Evolutionary conservation across 2,888 invertebrate genomes (phyloP), one percentile per base, ranked within the genome.

Genomic region (Amphipyra tragopoginis): DNA sequence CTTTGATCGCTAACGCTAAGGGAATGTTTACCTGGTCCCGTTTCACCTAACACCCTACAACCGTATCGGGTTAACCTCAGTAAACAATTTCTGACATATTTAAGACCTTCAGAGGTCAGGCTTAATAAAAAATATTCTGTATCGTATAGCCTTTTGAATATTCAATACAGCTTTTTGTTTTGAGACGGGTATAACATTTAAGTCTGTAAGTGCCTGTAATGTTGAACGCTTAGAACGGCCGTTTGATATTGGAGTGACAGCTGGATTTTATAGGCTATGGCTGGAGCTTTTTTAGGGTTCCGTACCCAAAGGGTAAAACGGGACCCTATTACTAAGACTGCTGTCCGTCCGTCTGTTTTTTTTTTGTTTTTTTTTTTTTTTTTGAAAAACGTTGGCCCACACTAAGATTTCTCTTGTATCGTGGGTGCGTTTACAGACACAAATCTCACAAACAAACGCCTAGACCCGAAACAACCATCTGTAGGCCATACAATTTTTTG

Each of bases 1-100:
- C 81, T 85, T 85, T 85, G 85, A 85, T 82, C 77, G 68, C 69
- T 60, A 64, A 65, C 69, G 57, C 58, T 58, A 44, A 52, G 49
- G 61, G 63, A 69, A 75, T 75, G 66, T 71, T 77, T 75, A 68
- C 66, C 75, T 61, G 66, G 21, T 29, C 60, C 56, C 50, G 60
- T 58, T 63, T 38, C 15, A 15, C 34, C 42, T 42, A 39, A 49
- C 60, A 21, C 47, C 38, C 40, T 50, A 49, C 55, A 26, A n/a
- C 47, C 45, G 57, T 63, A 57, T 72, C 26, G 52, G 42, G 49
- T 72, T 45, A 63, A 70, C 66, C 51, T 69, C 66, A 45, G 48
- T 81, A 72, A 73, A 65, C 77, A 81, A 79, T 72, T 57, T 71
- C 51, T 65, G 50, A 33, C 48, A 65, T 63, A 62, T 64, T 52